A percentile compares a stretch with the other conserved stretches of the same genome.
These are phyloP conservation scores for Solea solea DNA, from an alignment of 2,113 vertebrate species.

Conservation along the genomic window DNA sequence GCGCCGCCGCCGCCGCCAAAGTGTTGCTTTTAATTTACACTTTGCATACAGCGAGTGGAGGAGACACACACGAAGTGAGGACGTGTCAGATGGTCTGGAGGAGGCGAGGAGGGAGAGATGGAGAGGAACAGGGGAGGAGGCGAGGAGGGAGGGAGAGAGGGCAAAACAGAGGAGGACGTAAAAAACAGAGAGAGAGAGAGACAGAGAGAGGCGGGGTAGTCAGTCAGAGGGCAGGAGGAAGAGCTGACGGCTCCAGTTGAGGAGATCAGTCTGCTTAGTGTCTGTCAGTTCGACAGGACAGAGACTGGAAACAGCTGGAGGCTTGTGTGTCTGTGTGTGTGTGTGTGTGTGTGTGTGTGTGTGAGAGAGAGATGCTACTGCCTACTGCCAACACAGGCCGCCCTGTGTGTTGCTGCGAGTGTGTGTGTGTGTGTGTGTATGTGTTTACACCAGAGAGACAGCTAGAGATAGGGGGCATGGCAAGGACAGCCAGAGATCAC, in stretches of 20 bases:
- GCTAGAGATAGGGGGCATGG: conserved; percentile 8
- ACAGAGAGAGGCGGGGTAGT: no score
- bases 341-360: conserved; percentile 37
- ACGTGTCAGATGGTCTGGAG: neutral
- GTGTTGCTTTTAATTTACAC: no score
- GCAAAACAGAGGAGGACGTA: neutral
- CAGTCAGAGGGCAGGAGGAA: conserved; percentile 28
- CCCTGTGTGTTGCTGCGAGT: conserved; percentile 36
- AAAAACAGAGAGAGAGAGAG: conserved; percentile 7
- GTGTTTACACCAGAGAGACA: conserved; percentile 37
- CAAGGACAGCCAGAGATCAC: conserved; percentile 59
- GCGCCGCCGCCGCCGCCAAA: no score
- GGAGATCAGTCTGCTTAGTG: conserved; percentile 71
- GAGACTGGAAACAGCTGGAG: conserved; percentile 69
- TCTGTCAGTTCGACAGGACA: conserved; percentile 66
- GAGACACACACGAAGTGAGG: neutral
- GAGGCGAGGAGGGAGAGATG: neutral
- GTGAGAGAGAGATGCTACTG: neutral
- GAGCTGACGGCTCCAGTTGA: conserved; percentile 51
- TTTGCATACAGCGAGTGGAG: no score
- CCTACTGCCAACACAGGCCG: conserved; percentile 47
- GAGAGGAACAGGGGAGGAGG: neutral
- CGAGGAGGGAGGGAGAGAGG: conserved; percentile 5
- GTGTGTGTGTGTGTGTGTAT: conserved; percentile 44
- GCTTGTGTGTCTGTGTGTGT: conserved; percentile 35